These are phyloP conservation scores for Sitobion miscanthi DNA, from an alignment of 1,140 invertebrate species.

Conservation along the genomic window DNA sequence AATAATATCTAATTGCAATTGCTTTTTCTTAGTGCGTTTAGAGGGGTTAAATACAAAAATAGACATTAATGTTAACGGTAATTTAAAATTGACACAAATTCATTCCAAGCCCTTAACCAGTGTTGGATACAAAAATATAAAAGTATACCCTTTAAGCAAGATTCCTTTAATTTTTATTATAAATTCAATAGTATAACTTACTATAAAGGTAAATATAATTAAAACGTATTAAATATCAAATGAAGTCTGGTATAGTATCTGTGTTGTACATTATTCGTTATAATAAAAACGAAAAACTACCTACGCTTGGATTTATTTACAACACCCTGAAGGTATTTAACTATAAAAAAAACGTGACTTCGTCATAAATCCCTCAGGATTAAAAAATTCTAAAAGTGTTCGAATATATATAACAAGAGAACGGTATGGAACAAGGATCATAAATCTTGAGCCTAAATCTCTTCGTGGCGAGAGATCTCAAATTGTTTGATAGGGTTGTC, in stretches of 20 bases:
- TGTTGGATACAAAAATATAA: not conserved
- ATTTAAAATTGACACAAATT: not conserved
- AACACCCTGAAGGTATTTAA: not conserved
- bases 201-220: not conserved
- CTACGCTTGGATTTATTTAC: not conserved
- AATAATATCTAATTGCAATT: not conserved
- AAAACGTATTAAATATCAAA: constrained; percentile 5
- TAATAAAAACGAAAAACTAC: not conserved
- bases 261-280: not conserved
- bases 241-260: not conserved
- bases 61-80: too few relatives aligned
- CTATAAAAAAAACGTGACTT: constrained; percentile 8
- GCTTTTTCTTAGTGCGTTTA: too few relatives aligned
- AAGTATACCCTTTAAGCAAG: not conserved
- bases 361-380: not conserved
- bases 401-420: not conserved
- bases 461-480: not conserved
- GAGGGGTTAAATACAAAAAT: not conserved
- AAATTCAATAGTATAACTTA: not conserved
- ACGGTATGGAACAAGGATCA: not conserved
- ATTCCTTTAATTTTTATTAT: not conserved
- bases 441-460: not conserved
- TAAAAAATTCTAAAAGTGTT: not conserved
- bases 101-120: not conserved
- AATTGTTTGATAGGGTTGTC: not conserved